Evolutionary conservation across 2,888 invertebrate species (phyloP), one percentile per base, ranked within the genome.

Genomic region (Oxyteleia sp.): DNA sequence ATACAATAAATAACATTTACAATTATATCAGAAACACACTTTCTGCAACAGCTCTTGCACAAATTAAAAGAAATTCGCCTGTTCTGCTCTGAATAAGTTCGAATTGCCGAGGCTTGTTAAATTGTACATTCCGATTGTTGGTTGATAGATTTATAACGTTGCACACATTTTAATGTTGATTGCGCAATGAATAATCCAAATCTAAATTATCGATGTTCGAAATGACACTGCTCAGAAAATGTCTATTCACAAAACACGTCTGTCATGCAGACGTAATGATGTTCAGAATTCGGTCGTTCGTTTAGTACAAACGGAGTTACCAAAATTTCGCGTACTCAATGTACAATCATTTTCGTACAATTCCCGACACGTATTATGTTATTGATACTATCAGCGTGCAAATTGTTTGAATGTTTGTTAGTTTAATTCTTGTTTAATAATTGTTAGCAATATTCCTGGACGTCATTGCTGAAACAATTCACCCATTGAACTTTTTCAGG

Each of bases 61-160:
- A 43, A 57, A 35, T 10, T 20, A 38, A 57, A 68, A 43, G 55
- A 55, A 45, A 55, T 55, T 47, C 8, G 15, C 23, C 23, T n/a
- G 23, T 68, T 29, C 15, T 43, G 47, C 47, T 51, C 61, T 11
- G 18, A 72, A 16, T 55, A 57, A 57, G 49, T 57, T 55, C 16
- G n/a, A 38, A 11, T 57, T 47, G 32, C 23, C 18, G 16, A 61
- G 18, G 8, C 23, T 69, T 78, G 63, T 49, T 63, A 20, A 79
- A 57, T 71, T 79, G 57, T 7, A 18, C 45, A 49, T 71, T 57
- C 38, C 29, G 47, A 47, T 64, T 66, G 79, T 80, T 71, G 47
- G 18, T 71, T 71, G 64, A 49, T 43, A 78, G 53, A 69, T 61
- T 69, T 61, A 61, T 78, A 69, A 69, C 49, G 57, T 51, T 68